Base-by-base conservation (phyloP, 2,888 invertebrate genomes). In the Halocaridina rubra region DNA sequence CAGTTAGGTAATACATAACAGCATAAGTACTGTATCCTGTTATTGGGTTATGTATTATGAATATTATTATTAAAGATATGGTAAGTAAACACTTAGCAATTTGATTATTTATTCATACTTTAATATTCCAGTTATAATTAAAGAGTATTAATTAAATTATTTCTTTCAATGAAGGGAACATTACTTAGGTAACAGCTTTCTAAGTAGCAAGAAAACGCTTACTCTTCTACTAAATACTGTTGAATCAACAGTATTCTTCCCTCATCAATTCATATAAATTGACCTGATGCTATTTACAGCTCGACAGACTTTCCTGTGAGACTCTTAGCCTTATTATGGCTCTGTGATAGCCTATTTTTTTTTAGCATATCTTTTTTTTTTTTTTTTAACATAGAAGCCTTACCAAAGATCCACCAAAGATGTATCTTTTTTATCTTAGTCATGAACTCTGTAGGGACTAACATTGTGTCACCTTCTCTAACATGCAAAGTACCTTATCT, bases 381-480 rank as follows among this genome's bases (percentile, higher is more conserved):
- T n/a, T n/a, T n/a, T n/a, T 71, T 53, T 32, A 69, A 74, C 61
- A 74, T 74, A 30, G 19, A 69, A 69, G 82, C 82, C 82, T 82
- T 82, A 82, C 82, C 82, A 82, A 82, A 82, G 82, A 82, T 82
- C 69, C 71, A 82, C 82, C 82, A 82, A 82, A 82, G 81, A 79
- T 82, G 82, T 82, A 76, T 82, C 82, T 82, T 82, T 82, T 82
- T 33, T 77, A 69, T 71, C 59, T 69, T 82, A 77, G 71, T 82
- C 77, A 76, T 81, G 53, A 61, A 61, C 64, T 53, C 30, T 57
- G 16, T 27, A 29, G 22, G 16, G 7, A n/a, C n/a, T n/a, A n/a
- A n/a, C n/a, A n/a, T n/a, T n/a, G n/a, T n/a, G n/a, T n/a, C n/a
- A n/a, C n/a, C n/a, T n/a, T n/a, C n/a, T n/a, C n/a, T n/a, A n/a